Percentiles rank a stretch among this genome's conserved stretches.
Conservation (phyloP, 2,113 vertebrate genomes). For the Potamarius usumacintae region DNA sequence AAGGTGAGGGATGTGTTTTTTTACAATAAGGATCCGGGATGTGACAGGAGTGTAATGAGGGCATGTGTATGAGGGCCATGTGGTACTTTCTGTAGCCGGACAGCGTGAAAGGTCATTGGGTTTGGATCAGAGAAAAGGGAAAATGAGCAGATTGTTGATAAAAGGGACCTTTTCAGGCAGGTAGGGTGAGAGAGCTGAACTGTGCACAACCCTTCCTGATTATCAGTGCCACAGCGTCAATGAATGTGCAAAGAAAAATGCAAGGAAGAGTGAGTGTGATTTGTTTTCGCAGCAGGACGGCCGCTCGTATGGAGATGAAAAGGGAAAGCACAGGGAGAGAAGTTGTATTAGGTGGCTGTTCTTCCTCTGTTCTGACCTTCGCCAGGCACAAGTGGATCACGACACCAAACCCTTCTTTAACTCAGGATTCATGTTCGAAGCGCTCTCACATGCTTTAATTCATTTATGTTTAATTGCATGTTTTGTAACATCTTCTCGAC, state of each 20-base stretch:
- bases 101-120: conserved; percentile 26
- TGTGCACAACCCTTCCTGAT: conserved; percentile 42
- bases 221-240: conserved; percentile 27
- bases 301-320: conserved; percentile 53
- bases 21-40: not conserved
- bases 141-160: conserved; percentile 1
- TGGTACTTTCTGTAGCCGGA: not conserved
- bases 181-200: conserved; percentile 44
- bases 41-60: conserved; percentile 30
- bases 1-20: conserved; percentile 11
- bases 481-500: conserved; percentile 10
- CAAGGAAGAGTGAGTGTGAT: conserved; percentile 46
- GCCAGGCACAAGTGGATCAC: not conserved
- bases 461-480: conserved; percentile 45
- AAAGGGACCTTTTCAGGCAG: conserved; percentile 11
- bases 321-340: conserved; percentile 37
- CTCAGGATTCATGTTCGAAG: not conserved
- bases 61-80: not conserved
- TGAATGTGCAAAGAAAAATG: conserved; percentile 13
- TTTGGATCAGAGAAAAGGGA: not conserved
- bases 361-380: conserved; percentile 30
- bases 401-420: not conserved
- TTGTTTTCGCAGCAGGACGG: conserved; percentile 56
- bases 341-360: conserved; percentile 40
- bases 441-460: conserved; percentile 20